A percentile compares a stretch with the other conserved stretches of the same genome.
These are phyloP conservation scores for Phrynocephalus guinanensis DNA, from an alignment of 2,797 vertebrate genomes.

Conservation along the genomic window DNA sequence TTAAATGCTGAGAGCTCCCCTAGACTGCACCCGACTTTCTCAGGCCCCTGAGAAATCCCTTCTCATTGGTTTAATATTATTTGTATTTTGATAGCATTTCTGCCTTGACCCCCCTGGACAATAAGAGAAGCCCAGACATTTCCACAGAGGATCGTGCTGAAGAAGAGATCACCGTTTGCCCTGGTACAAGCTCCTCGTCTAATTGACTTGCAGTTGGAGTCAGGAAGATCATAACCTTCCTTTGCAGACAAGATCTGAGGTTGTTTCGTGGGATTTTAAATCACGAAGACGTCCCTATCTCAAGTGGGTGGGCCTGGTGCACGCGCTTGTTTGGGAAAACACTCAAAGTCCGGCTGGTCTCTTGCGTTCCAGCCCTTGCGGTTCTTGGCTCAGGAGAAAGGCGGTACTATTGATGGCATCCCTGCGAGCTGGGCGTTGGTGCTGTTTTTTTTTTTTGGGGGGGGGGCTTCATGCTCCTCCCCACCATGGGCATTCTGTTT, in stretches of 20 bases:
- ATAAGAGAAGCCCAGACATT: conserved; percentile 69
- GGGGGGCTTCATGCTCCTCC: neutral
- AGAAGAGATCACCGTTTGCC: conserved; percentile 78
- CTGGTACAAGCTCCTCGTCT: conserved; percentile 71
- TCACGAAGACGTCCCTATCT: neutral
- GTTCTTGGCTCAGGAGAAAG: neutral
- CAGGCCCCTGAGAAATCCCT: conserved; percentile 1
- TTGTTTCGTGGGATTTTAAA: neutral
- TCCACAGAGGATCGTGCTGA: conserved; percentile 69
- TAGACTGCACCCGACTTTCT: conserved; percentile 1
- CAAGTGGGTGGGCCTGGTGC: neutral
- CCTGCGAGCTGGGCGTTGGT: neutral
- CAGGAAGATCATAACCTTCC: rapidly evolving
- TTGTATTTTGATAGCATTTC: conserved; percentile 73
- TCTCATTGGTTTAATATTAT: conserved; percentile 38
- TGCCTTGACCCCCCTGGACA: conserved; percentile 62
- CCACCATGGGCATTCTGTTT: neutral
- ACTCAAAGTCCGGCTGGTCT: too few relatives aligned
- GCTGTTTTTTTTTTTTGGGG: too few relatives aligned
- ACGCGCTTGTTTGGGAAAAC: neutral
- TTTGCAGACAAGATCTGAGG: neutral
- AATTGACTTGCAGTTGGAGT: conserved; percentile 20
- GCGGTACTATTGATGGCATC: neutral
- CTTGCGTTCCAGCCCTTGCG: neutral
- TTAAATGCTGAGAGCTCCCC: conserved; percentile 44